Evolutionary conservation across 2,888 invertebrate species (phyloP), one percentile per base, ranked within the genome.

Genomic region (Sicus ferrugineus): DNA sequence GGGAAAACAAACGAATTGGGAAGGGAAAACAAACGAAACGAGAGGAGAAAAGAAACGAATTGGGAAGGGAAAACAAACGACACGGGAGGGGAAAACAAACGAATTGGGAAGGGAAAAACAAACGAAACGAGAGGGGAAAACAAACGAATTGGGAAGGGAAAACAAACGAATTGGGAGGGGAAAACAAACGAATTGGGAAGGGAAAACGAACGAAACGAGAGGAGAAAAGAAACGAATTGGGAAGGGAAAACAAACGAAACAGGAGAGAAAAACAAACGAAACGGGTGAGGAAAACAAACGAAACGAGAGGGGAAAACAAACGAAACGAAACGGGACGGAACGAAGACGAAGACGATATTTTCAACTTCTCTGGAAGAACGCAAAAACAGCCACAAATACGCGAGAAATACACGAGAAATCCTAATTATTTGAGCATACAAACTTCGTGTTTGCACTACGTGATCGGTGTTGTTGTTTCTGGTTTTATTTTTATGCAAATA

Each of bases 401-500:
- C 14, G 14, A 34, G 14, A 34, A 34, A 34, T 34, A 34, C 34
- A 14, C 34, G 14, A 34, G 7, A 34, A 34, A 34, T 34, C 34
- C n/a, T 34, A 34, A 1, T 34, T 34, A 9, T 34, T 34, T 34
- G 2, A 9, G 34, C 14, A 34, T 34, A 7, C 14, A 9, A 14
- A 9, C 14, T 7, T 34, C 7, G 34, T 34, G 34, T 34, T 34
- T 1, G 34, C 34, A 34, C 9, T 34, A 34, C 34, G 34, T 34
- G 34, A 2, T 34, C 14, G 11, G 7, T 54, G 16, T 54, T 48
- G n/a, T 48, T 54, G 50, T 52, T 52, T 52, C 23, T 52, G 6
- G 21, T 6, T 52, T 54, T 28, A 26, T 54, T 54, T 54, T 14
- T 54, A 28, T 54, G 52, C 52, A 54, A 54, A 54, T 54, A 28